Percentiles rank a stretch among this genome's conserved stretches.
Conservation (phyloP, 2,888 invertebrate genomes). For the Nomada hirtipes region DNA sequence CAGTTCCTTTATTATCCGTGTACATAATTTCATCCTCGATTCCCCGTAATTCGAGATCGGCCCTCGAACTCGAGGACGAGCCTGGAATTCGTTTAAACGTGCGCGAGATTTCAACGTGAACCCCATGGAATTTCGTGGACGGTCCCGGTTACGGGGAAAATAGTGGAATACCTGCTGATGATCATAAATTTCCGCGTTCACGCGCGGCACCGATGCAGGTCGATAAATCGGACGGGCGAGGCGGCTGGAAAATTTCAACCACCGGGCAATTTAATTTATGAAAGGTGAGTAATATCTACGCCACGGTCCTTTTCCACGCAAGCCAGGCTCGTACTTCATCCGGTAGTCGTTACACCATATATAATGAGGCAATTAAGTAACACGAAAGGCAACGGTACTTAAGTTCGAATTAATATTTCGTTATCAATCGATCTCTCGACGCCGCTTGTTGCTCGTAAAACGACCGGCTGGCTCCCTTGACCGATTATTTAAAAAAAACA, state of each 20-base stretch:
- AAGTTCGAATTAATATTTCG: constrained; percentile 61
- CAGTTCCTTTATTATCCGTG: neutral
- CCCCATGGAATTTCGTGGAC: constrained; percentile 18
- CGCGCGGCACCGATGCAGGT: constrained; percentile 5
- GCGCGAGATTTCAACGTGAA: neutral
- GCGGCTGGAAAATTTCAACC: constrained; percentile 17
- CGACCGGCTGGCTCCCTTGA: neutral
- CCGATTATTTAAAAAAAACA: constrained; percentile 35
- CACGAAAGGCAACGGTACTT: constrained; percentile 57
- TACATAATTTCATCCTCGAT: neutral
- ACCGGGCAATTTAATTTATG: constrained; percentile 51
- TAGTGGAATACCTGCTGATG: neutral
- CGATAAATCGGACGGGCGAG: constrained; percentile 22
- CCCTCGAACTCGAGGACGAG: too few species aligned
- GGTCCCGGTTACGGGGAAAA: neutral
- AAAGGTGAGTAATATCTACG: constrained; percentile 35
- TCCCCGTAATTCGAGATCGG: neutral
- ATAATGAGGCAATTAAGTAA: constrained; percentile 65
- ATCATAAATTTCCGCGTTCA: constrained; percentile 35
- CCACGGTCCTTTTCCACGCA: neutral
- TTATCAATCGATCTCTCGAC: constrained; percentile 54
- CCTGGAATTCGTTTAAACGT: constrained; percentile 8
- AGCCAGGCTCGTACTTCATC: constrained; percentile 44
- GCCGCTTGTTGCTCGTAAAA: constrained; percentile 37
- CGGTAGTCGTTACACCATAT: constrained; percentile 56